Evolutionary conservation across 2,888 invertebrate species (phyloP).

Genomic region (Exocentrus adspersus): DNA sequence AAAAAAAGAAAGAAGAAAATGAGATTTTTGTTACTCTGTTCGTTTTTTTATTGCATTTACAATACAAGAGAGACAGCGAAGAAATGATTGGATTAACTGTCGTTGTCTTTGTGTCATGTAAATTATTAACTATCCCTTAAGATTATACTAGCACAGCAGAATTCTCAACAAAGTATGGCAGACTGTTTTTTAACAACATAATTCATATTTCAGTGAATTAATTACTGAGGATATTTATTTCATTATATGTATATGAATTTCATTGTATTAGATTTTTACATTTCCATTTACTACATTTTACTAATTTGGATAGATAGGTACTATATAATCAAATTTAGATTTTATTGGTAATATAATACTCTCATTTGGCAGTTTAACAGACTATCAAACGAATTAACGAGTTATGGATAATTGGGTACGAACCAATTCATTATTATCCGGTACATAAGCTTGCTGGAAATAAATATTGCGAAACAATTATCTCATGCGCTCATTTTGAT

Average conservation of each 20-base stretch:
- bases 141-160: no score
- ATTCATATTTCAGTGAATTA: no score
- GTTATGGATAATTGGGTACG: conserved; percentile 1
- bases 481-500: not conserved
- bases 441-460: not conserved
- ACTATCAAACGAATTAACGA: conserved; percentile 7
- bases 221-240: no score
- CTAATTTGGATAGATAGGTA: not conserved
- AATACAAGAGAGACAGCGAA: not conserved
- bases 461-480: not conserved
- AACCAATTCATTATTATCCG: conserved; percentile 5
- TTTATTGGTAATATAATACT: not conserved
- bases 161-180: no score
- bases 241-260: not conserved
- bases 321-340: conserved; percentile 7
- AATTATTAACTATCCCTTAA: no score
- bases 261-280: no score
- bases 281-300: not conserved
- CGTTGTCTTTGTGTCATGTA: not conserved
- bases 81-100: not conserved
- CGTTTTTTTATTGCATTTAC: conserved; percentile 9
- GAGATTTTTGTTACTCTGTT: conserved; percentile 12
- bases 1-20: conserved; percentile 21
- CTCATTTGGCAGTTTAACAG: not conserved
- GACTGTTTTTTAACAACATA: no score